Percentiles rank a stretch among this genome's conserved stretches.
Evolutionary conservation across 2,113 vertebrate species (phyloP).

Genomic region (Pao palembangensis): DNA sequence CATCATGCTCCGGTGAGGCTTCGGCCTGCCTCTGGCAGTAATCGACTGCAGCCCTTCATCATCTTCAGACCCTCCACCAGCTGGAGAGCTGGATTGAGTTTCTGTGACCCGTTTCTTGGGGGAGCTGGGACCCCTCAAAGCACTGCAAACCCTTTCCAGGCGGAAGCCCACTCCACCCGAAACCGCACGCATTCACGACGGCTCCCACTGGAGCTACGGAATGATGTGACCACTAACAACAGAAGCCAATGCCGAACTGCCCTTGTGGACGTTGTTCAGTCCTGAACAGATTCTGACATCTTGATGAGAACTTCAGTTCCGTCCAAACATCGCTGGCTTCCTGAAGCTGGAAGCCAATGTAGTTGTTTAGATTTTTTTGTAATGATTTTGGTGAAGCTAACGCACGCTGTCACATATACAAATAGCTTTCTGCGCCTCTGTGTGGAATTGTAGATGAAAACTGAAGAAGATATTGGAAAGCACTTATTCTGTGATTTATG

Average conservation of each 20-base stretch:
- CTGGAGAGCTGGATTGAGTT: constrained; percentile 49
- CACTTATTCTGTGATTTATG: background rate
- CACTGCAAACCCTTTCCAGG: constrained; percentile 60
- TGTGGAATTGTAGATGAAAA: too few relatives aligned
- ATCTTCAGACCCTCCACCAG: constrained; percentile 9
- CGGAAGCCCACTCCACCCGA: constrained; percentile 55
- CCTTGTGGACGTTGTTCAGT: constrained; percentile 26
- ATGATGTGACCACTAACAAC: constrained; percentile 63
- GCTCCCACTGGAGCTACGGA: constrained; percentile 46
- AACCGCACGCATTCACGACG: constrained; percentile 35
- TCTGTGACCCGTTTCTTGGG: constrained; percentile 37
- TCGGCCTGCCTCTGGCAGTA: constrained; percentile 15
- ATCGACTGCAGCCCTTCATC: constrained; percentile 16
- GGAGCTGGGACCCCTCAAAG: constrained; percentile 38
- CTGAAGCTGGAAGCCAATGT: background rate
- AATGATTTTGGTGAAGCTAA: too few relatives aligned
- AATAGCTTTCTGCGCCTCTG: too few relatives aligned
- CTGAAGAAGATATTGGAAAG: too few relatives aligned
- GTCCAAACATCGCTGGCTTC: constrained; percentile 15
- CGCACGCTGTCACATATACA: too few relatives aligned
- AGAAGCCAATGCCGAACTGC: constrained; percentile 34
- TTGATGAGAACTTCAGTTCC: constrained; percentile 3
- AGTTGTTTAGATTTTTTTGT: too few relatives aligned
- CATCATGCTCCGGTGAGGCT: background rate
- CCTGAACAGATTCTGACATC: constrained; percentile 7